Percentiles rank a stretch among this genome's conserved stretches.
Evolutionary conservation across 1,140 invertebrate genomes (phyloP).

Genomic region (Drosophila orosa): DNA sequence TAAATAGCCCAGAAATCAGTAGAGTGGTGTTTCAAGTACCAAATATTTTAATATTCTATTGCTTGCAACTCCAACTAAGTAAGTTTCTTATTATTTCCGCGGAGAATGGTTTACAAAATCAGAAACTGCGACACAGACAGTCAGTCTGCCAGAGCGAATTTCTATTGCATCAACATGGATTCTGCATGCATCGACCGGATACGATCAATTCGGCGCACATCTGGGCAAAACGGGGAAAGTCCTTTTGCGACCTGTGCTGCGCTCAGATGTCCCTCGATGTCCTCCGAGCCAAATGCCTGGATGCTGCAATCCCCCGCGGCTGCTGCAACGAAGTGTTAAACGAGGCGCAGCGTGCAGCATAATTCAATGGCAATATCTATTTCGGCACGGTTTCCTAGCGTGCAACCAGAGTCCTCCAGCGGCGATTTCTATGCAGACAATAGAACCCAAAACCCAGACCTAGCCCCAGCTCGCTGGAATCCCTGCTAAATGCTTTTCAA

Average conservation of each 20-base stretch:
- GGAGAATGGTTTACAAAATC: no score
- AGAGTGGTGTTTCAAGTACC: no score
- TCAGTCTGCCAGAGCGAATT: conserved; percentile 43
- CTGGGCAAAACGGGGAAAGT: conserved; percentile 29
- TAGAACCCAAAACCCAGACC: not conserved
- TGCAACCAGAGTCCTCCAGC: conserved; percentile 63
- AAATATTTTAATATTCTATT: no score
- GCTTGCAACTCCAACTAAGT: no score
- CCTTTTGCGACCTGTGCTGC: conserved; percentile 6
- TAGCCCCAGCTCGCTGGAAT: not conserved
- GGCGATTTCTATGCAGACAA: conserved; percentile 17
- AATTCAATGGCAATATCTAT: conserved; percentile 43
- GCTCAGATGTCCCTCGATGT: conserved; percentile 16
- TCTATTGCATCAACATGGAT: conserved; percentile 71
- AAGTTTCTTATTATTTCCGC: no score
- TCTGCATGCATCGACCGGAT: conserved; percentile 44
- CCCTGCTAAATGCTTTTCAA: conserved; percentile 53
- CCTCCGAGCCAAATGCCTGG: conserved; percentile 10
- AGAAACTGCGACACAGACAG: not conserved
- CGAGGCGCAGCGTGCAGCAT: conserved; percentile 60
- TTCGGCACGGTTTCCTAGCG: conserved; percentile 70
- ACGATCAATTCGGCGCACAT: conserved; percentile 33
- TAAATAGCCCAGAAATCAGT: no score
- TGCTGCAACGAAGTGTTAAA: conserved; percentile 70
- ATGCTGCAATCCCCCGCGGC: conserved; percentile 59